Evolutionary conservation across 2,797 vertebrate genomes (phyloP), one percentile per base, ranked within the genome.

Genomic region (Craterocephalus amniculus): DNA sequence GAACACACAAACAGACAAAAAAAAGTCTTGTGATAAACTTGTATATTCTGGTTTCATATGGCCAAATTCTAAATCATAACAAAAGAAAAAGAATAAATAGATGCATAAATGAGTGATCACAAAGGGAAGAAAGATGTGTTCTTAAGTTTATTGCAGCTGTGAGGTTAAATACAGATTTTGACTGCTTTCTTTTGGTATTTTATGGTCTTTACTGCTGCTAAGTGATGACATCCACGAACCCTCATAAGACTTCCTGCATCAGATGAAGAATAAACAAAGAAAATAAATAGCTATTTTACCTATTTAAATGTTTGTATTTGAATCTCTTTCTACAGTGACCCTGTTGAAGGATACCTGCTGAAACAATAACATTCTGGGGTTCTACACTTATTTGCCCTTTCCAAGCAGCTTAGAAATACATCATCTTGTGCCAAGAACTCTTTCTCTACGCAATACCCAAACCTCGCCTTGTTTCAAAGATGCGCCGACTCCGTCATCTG

Each of bases 1-100:
- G 61, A 82, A 66, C 67, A 89, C 59, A 87, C 31, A 74, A 67
- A 87, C 55, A 85, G 70, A 83, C 49, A 83, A 58, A 52, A 26
- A 80, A 31, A 55, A 2, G 35, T 66, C 51, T 54, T 16, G 8
- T 78, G 27, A 75, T 27, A 64, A 60, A 76, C 6, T 0, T 6
- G 18, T 18, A n/a, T 31, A 26, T 45, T 26, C 29, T 52, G 35
- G 6, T 84, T 74, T 32, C 40, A 59, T 52, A 65, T 56, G 9
- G 1, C 0, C 0, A 0, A 2, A 22, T 4, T 32, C 5, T 43
- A 24, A 64, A 64, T 16, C 34, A 32, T 36, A 45, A 31, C 16
- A 43, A 11, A n/a, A 31, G 1, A 22, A 55, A 36, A 36, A 31
- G 1, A 22, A 55, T 31, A 36, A 38, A 18, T 20, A 52, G 20